These are phyloP conservation scores for Seriola dumerili DNA, from an alignment of 2,113 vertebrate genomes.

Conservation along the genomic window DNA sequence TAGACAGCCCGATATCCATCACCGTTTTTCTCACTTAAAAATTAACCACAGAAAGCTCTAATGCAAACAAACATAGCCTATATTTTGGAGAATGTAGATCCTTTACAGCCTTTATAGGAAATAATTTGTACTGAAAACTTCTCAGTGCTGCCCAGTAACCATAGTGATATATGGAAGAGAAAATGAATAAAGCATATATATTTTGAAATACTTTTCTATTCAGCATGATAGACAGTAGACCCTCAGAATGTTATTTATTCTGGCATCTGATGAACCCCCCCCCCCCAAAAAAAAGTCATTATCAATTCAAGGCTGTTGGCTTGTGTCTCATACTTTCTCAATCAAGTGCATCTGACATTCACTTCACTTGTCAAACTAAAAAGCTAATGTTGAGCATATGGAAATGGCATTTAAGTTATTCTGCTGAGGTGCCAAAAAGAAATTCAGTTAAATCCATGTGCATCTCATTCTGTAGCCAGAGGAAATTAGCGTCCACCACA, in stretches of 20 bases:
- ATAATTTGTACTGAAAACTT: conserved; percentile 36
- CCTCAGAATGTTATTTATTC: conserved; percentile 11
- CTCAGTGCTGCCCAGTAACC: conserved; percentile 24
- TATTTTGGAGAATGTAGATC: conserved; percentile 54
- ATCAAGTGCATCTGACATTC: conserved; percentile 18
- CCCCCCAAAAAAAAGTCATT: background rate
- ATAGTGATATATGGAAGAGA: conserved; percentile 29
- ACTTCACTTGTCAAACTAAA: conserved; percentile 8
- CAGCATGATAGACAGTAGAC: conserved; percentile 6
- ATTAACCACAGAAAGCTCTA: conserved; percentile 23
- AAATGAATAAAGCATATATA: conserved; percentile 27
- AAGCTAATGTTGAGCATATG: background rate
- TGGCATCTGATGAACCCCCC: background rate
- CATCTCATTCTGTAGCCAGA: conserved; percentile 8
- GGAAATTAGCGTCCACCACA: background rate
- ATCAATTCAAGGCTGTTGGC: conserved; percentile 8
- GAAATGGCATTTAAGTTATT: conserved; percentile 14
- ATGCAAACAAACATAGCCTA: conserved; percentile 30
- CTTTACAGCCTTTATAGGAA: conserved; percentile 38
- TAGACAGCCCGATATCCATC: background rate
- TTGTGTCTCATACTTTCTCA: conserved; percentile 10
- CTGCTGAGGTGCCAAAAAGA: conserved; percentile 13
- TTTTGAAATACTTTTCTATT: conserved; percentile 53
- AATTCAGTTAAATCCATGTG: conserved; percentile 9
- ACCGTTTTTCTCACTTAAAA: conserved; percentile 17